phyloP scores from a whole-genome alignment of 2,113 vertebrate species.

The Tricholaema leucomelas region DNA sequence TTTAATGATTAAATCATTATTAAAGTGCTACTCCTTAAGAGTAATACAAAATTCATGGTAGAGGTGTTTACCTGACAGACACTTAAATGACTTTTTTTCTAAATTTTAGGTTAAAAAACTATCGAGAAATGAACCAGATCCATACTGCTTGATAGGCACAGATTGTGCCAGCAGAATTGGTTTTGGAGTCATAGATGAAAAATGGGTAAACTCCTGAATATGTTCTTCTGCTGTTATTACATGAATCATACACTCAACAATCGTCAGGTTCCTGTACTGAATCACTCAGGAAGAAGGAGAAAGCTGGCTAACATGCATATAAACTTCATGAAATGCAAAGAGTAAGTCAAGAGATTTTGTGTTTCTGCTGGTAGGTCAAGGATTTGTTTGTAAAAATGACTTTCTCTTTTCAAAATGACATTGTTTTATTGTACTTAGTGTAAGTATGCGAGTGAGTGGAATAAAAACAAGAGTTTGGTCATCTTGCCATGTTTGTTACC shows the following conservation, averaged over 20 bases:
- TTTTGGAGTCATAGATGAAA: slow-evolving; percentile 55
- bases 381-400: neutral
- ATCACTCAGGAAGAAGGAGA: neutral
- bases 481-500: neutral
- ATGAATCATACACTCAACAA: neutral
- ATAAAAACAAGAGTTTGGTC: neutral
- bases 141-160: slow-evolving; percentile 66
- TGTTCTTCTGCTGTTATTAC: neutral
- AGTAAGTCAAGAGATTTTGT: neutral
- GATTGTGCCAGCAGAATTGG: slow-evolving; percentile 39
- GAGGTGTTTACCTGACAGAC: neutral
- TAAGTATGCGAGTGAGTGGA: too few species aligned
- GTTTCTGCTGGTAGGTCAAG: neutral
- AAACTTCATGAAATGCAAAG: neutral
- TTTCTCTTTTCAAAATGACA: neutral
- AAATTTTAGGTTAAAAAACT: slow-evolving; percentile 61
- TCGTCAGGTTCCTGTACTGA: neutral
- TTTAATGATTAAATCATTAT: neutral
- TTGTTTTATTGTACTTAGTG: too few species aligned
- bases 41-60: neutral
- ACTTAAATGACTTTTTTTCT: neutral
- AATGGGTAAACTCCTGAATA: slow-evolving; percentile 44
- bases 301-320: neutral
- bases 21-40: neutral
- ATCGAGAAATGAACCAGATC: slow-evolving; percentile 60